These are phyloP conservation scores for Denticeps clupeoides DNA, from an alignment of 2,797 vertebrate genomes.

Conservation along the genomic window DNA sequence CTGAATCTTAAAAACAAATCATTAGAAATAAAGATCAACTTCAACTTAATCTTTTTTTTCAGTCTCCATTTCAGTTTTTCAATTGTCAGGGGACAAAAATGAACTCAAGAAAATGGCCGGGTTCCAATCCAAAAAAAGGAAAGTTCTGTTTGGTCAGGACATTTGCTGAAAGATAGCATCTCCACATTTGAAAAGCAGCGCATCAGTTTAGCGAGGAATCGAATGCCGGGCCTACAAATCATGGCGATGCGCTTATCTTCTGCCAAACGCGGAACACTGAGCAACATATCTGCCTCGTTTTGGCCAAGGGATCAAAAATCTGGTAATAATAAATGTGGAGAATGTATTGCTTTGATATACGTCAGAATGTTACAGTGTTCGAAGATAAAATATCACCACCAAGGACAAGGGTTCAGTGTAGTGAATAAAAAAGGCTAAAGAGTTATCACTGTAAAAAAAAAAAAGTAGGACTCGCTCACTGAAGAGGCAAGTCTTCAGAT, in stretches of 20 bases:
- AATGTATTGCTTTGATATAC: slow-evolving; percentile 27
- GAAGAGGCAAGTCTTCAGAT: neutral
- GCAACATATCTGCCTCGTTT: slow-evolving; percentile 31
- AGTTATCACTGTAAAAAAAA: too few relatives aligned
- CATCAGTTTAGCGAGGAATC: slow-evolving; percentile 47
- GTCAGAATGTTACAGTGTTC: slow-evolving; percentile 23
- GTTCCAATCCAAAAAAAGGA: slow-evolving; percentile 39
- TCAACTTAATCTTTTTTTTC: slow-evolving; percentile 38
- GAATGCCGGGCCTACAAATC: slow-evolving; percentile 55
- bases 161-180: slow-evolving; percentile 63
- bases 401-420: slow-evolving; percentile 24
- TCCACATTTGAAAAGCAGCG: slow-evolving; percentile 42
- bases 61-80: slow-evolving; percentile 42
- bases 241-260: slow-evolving; percentile 40
- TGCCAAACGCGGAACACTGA: slow-evolving; percentile 34
- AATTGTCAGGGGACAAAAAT: slow-evolving; percentile 45
- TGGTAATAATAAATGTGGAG: slow-evolving; percentile 38
- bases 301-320: slow-evolving; percentile 31
- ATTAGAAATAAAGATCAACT: slow-evolving; percentile 35
- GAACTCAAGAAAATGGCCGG: slow-evolving; percentile 36
- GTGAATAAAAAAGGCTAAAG: too few relatives aligned
- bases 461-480: neutral
- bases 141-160: slow-evolving; percentile 53
- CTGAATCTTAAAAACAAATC: slow-evolving; percentile 44
- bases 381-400: slow-evolving; percentile 17